Evolutionary conservation across 2,888 invertebrate genomes (phyloP), one percentile per base, ranked within the genome.

Genomic region (Dichetophora obliterata): DNA sequence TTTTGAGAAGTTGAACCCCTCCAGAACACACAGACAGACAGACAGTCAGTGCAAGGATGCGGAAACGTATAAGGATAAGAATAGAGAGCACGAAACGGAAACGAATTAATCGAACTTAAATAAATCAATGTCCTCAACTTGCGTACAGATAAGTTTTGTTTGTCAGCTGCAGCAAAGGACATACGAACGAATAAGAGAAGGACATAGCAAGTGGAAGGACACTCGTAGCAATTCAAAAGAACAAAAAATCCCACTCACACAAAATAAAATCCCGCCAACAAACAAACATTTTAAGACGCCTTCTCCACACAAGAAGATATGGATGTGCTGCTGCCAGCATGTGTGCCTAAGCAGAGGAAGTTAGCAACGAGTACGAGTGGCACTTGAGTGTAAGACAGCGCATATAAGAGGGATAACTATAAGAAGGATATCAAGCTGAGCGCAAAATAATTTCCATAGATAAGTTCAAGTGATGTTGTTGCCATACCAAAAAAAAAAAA

Each of bases 31-130:
- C 9, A 8, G 69, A 69, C 52, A 27, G 24, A 16, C 3, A 19
- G 69, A 52, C 3, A 19, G 52, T 19, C 31, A 14, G 52, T 16
- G 31, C 27, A 69, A 16, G 24, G 27, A 48, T 24, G 31, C 11
- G 27, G 48, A 50, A 5, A 50, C n/a, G 11, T 5, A 27, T 37
- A 66, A 24, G n/a, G 69, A 52, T 19, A 34, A 54, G 9, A 43
- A 14, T n/a, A 27, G 24, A n/a, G 31, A 69, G 19, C 52, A 82
- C 80, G 80, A 82, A 82, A 75, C 78, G 83, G 83, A 86, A 87
- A 86, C 85, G 84, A 86, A 88, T 87, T 88, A 88, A 88, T 88
- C 88, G 88, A 88, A 88, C 84, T 87, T 83, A 88, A 88, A 88
- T 88, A 88, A 88, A 88, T 88, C 88, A 88, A 87, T 85, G 88